Base-by-base conservation (phyloP, 2,888 invertebrate genomes). In the Lasioglossum leucozonium region DNA sequence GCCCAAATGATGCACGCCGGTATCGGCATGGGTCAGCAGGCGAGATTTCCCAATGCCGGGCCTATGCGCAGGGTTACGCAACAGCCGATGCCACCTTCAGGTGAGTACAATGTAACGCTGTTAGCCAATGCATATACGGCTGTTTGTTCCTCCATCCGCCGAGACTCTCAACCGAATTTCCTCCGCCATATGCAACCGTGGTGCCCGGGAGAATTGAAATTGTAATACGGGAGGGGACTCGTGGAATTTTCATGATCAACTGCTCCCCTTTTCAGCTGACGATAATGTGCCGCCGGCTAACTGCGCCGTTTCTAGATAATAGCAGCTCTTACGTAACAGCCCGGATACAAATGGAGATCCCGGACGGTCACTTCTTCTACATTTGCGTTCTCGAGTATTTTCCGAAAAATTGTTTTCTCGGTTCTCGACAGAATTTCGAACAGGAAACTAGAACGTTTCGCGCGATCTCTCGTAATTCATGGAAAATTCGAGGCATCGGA, bases 81-180 rank as follows among this genome's bases (percentile, higher is more conserved):
- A 92, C 97, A 97, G 90, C 96, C 97, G 1, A 97, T 97, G 95
- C 97, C 97, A 44, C 97, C 97, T 26, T 97, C 97, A 72, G 97
- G 97, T 96, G 94, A 94, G 91, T 92, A 79, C 79, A 2, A 67
- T 13, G 58, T 22, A 51, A n/a, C n/a, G n/a, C 22, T 51, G 51
- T 10, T 22, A n/a, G 51, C n/a, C 51, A 10, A 51, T 51, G n/a
- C 47, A 8, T 22, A 22, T 10, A 51, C n/a, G n/a, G n/a, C 51
- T 0, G 51, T 10, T 22, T 3, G 22, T 51, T 22, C 22, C 51
- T 51, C 51, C 51, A n/a, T 51, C 51, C 51, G 51, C 51, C n/a
- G n/a, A 51, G 10, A 51, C 3, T 8, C 51, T 51, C 51, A 3
- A 3, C 51, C 22, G 10, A 51, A 22, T 51, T 51, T 51, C 51